Base-by-base conservation (phyloP, 2,113 vertebrate genomes). In the Nyctibius bracteatus region DNA sequence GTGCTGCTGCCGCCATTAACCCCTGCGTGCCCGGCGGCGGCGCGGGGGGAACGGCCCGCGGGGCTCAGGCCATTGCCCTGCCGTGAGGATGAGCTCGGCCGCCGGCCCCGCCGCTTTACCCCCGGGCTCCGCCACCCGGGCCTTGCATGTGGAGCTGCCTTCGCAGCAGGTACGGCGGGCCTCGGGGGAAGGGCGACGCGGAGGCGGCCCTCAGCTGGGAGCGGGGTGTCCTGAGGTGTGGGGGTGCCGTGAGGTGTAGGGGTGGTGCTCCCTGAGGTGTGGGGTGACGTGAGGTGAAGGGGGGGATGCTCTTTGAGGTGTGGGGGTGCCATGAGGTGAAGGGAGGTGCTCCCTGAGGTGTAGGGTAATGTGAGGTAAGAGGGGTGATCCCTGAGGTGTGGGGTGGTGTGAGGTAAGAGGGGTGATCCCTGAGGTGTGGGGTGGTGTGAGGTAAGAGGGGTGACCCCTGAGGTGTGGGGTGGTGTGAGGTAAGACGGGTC, bases 71-170 rank as follows among this genome's bases (percentile, higher is more conserved):
- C 25, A 43, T 84, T 84, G 96, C 97, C 86, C 94, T 91, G 93
- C 89, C 83, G 88, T 98, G 97, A 98, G 97, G 98, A 99, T 99
- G 99, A 99, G 97, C 92, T 98, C 98, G 91, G 97, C 97, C 51
- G 98, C 98, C 71, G 98, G 98, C 71, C 97, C 98, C 96, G 98
- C 97, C 92, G 98, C 97, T 80, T 96, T 98, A 58, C 84, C 97
- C 4, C 86, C 96, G 89, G 97, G 98, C 95, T 92, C 98, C 87
- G 97, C 99, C 72, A 97, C 98, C 66, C 98, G 99, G 97, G 98
- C 98, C 92, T 96, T 99, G 86, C 99, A 99, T 94, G 99, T 99
- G 66, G 99, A 99, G 94, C 98, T 99, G 96, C 99, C 98, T 5
- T 99, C 99, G 44, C 99, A 99, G 98, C 99, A 99, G 99, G 99